Percentiles rank a stretch among this genome's conserved stretches.
These are phyloP conservation scores for Drosophila arawakana DNA, from an alignment of 1,140 invertebrate genomes.

Conservation along the genomic window DNA sequence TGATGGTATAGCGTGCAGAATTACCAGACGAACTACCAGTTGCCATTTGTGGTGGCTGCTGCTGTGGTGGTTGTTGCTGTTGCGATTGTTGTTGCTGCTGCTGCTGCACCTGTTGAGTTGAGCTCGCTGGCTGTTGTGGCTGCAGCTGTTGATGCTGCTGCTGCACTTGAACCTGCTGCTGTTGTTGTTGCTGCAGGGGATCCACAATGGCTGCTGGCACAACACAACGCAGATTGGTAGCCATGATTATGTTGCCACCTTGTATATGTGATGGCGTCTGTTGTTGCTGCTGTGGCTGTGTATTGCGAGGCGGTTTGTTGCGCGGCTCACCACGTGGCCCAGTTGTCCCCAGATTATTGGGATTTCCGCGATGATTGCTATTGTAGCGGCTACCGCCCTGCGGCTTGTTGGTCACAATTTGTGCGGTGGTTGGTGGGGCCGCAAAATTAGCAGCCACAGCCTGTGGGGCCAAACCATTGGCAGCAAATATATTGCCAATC, in stretches of 20 bases:
- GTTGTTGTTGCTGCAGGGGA: conserved; percentile 52
- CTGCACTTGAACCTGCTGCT: conserved; percentile 45
- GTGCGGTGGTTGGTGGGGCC: conserved; percentile 66
- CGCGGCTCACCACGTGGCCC: conserved; percentile 69
- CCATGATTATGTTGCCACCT: conserved; percentile 70
- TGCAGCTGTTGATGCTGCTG: conserved; percentile 54
- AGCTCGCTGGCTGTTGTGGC: conserved; percentile 34
- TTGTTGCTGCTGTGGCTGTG: conserved; percentile 43
- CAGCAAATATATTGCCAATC: conserved; percentile 89
- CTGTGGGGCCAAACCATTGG: conserved; percentile 91
- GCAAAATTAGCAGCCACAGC: conserved; percentile 86
- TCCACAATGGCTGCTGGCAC: conserved; percentile 68
- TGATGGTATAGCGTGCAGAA: conserved; percentile 67
- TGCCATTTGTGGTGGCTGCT: conserved; percentile 44
- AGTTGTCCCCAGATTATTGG: conserved; percentile 60
- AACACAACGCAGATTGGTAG: conserved; percentile 57
- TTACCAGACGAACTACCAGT: conserved; percentile 43
- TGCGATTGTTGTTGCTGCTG: conserved; percentile 40
- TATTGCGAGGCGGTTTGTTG: conserved; percentile 66
- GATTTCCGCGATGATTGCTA: conserved; percentile 72
- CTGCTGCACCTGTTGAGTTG: conserved; percentile 47
- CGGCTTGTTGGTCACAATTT: conserved; percentile 73
- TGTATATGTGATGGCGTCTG: conserved; percentile 64
- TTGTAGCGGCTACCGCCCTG: conserved; percentile 71
- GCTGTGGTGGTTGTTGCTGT: conserved; percentile 35